A percentile compares a stretch with the other conserved stretches of the same genome.
phyloP scores from a whole-genome alignment of 2,888 invertebrate species.

The Dasysyrphus tricinctus region DNA sequence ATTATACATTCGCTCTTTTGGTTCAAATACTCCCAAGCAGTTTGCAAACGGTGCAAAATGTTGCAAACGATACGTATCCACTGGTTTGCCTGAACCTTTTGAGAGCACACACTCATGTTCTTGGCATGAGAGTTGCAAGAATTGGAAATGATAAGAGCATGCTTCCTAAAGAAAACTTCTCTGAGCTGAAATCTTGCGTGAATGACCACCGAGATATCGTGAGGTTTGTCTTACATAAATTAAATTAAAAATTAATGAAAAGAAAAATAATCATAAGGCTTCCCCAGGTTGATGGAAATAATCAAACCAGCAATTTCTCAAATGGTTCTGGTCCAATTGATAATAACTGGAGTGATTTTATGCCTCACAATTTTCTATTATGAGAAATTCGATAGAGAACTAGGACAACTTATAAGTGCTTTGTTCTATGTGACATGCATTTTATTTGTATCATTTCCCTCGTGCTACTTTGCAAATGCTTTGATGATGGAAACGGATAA shows the following conservation, averaged over 20 bases:
- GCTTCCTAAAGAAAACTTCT: slow-evolving; percentile 16
- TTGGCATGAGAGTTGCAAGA: slow-evolving; percentile 38
- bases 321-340: slow-evolving; percentile 32
- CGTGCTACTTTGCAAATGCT: slow-evolving; percentile 47
- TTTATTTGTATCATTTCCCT: slow-evolving; percentile 34
- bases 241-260: not conserved
- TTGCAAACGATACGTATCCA: slow-evolving; percentile 33
- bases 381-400: not conserved
- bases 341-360: slow-evolving; percentile 35
- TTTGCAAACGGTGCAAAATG: slow-evolving; percentile 31
- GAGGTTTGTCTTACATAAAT: slow-evolving; percentile 32
- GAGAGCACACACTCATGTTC: slow-evolving; percentile 30
- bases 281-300: slow-evolving; percentile 26
- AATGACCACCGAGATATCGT: slow-evolving; percentile 43
- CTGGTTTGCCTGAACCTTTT: slow-evolving; percentile 36
- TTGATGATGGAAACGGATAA: slow-evolving; percentile 36
- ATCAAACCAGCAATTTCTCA: slow-evolving; percentile 17
- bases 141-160: slow-evolving; percentile 26
- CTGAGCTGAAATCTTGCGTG: slow-evolving; percentile 36
- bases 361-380: slow-evolving; percentile 49
- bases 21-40: slow-evolving; percentile 23
- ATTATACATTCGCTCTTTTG: not conserved
- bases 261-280: not conserved
- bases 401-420: slow-evolving; percentile 21
- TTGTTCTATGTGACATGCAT: slow-evolving; percentile 6